Evolutionary conservation across 2,113 vertebrate genomes (phyloP).

Genomic region (Myrmophylax atrothorax): DNA sequence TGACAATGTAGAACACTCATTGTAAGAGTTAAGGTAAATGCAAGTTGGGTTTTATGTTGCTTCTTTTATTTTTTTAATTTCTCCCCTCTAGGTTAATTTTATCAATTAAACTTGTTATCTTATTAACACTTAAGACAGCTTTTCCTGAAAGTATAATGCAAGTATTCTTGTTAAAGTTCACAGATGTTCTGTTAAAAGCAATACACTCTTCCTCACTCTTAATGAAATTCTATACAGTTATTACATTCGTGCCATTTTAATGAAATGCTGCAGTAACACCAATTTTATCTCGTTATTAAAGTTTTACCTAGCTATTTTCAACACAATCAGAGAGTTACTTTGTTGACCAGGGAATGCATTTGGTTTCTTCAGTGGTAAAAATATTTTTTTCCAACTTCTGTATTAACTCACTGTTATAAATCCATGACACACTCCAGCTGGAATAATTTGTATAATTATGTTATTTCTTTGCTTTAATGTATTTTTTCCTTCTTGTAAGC

Average conservation of each 20-base stretch:
- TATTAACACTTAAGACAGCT: slow-evolving; percentile 63
- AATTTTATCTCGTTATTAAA: neutral
- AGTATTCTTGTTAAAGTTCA: slow-evolving; percentile 56
- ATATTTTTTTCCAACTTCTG: neutral
- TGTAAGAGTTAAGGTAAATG: neutral
- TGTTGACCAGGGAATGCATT: neutral
- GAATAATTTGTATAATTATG: neutral
- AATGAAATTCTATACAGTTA: neutral
- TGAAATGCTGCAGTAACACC: neutral
- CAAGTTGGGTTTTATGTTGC: neutral
- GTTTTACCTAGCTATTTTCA: neutral
- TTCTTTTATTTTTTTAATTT: neutral
- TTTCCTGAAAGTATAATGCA: slow-evolving; percentile 41
- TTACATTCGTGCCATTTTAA: neutral
- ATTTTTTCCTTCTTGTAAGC: neutral
- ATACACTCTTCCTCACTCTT: neutral
- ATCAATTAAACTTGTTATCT: slow-evolving; percentile 71
- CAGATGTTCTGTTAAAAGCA: slow-evolving; percentile 60
- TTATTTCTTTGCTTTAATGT: neutral
- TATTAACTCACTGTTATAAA: neutral
- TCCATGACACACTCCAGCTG: neutral
- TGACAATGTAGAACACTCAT: neutral
- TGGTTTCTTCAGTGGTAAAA: neutral
- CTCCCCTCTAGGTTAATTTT: slow-evolving; percentile 44
- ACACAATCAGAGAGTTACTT: neutral